A percentile compares a stretch with the other conserved stretches of the same genome.
These are phyloP conservation scores for Drosophila paucipuncta DNA, from an alignment of 2,888 invertebrate genomes.

Conservation along the genomic window DNA sequence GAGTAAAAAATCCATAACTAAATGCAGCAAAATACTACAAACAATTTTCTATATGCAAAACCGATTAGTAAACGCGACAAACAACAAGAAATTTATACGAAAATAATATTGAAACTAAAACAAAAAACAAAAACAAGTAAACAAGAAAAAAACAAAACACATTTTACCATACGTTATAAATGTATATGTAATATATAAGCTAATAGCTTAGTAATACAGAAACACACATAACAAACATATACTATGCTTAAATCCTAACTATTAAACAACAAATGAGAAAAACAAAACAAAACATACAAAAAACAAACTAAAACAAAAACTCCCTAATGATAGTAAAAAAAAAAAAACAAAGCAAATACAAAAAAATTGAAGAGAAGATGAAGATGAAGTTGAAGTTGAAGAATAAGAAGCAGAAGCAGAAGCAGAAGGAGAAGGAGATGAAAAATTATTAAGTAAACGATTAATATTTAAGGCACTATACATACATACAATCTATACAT, in stretches of 20 bases:
- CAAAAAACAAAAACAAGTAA: conserved; percentile 8
- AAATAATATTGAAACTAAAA: conserved; percentile 46
- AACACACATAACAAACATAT: conserved; percentile 39
- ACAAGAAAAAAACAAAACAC: conserved; percentile 32
- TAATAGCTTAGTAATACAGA: conserved; percentile 66
- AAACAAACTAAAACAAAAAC: conserved; percentile 64
- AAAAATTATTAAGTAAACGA: conserved; percentile 61
- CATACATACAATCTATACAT: conserved; percentile 76
- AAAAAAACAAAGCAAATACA: conserved; percentile 27
- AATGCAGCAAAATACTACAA: conserved; percentile 43
- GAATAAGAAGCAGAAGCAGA: background rate
- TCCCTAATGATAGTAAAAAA: conserved; percentile 50
- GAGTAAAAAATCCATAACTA: conserved; percentile 28
- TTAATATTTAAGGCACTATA: conserved; percentile 77
- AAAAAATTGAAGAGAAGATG: conserved; percentile 44
- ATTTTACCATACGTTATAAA: conserved; percentile 65
- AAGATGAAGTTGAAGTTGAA: conserved; percentile 14
- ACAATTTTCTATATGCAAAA: conserved; percentile 45
- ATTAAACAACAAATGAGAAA: conserved; percentile 44
- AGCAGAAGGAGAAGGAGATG: background rate
- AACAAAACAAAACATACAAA: conserved; percentile 35
- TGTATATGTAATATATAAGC: conserved; percentile 71
- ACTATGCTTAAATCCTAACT: conserved; percentile 80
- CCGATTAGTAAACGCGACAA: conserved; percentile 45
- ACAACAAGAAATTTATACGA: conserved; percentile 38